Evolutionary conservation across 1,140 invertebrate species (phyloP).

Genomic region (Conus betulinus): DNA sequence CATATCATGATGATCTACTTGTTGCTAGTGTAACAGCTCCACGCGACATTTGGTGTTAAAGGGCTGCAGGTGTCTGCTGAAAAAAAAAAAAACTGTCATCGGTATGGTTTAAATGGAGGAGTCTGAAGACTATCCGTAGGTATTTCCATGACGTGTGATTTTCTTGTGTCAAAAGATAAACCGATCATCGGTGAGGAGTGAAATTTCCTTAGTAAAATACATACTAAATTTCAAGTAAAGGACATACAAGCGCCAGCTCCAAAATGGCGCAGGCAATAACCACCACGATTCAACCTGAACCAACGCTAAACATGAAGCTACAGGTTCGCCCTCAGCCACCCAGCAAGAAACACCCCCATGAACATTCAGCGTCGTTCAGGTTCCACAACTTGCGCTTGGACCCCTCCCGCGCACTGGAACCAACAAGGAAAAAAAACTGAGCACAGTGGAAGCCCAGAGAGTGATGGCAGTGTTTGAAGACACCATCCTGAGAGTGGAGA

Average conservation of each 20-base stretch:
- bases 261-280: slow-evolving; percentile 58
- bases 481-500: slow-evolving; percentile 66
- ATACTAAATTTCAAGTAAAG: background rate
- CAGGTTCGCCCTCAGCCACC: slow-evolving; percentile 44
- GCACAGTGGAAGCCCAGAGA: slow-evolving; percentile 73
- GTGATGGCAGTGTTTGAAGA: slow-evolving; percentile 75
- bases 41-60: slow-evolving; percentile 21
- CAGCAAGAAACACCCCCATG: slow-evolving; percentile 29
- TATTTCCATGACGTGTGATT: background rate
- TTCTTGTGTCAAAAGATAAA: too few relatives aligned
- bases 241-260: background rate
- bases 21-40: slow-evolving; percentile 43
- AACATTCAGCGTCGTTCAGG: slow-evolving; percentile 47
- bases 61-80: background rate
- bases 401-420: slow-evolving; percentile 73
- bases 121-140: too few relatives aligned
- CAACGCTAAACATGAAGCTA: slow-evolving; percentile 62
- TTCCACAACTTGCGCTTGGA: slow-evolving; percentile 64
- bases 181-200: too few relatives aligned
- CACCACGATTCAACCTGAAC: slow-evolving; percentile 53
- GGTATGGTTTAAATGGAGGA: too few relatives aligned
- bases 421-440: slow-evolving; percentile 72
- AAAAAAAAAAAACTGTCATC: background rate
- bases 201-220: too few relatives aligned
- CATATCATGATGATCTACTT: slow-evolving; percentile 48